Percentiles rank a stretch among this genome's conserved stretches.
Evolutionary conservation across 2,113 vertebrate species (phyloP).

Genomic region (Dissostichus mawsoni): DNA sequence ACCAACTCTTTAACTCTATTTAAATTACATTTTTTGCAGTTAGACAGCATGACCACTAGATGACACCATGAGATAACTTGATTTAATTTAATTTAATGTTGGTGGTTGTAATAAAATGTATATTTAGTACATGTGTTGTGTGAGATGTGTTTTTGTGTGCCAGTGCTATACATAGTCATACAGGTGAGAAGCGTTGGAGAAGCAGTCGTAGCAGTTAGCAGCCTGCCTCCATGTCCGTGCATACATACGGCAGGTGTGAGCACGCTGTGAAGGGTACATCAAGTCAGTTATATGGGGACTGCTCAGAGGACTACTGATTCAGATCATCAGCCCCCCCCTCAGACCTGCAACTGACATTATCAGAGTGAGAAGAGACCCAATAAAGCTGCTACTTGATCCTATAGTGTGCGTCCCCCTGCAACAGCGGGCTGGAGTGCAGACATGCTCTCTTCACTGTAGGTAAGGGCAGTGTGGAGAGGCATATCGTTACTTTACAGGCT

Average conservation of each 20-base stretch:
- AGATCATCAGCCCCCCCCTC: background rate
- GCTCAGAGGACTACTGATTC: background rate
- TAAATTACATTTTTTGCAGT: constrained; percentile 85
- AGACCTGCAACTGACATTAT: background rate
- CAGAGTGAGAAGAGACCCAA: background rate
- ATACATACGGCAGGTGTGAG: background rate
- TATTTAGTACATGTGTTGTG: background rate
- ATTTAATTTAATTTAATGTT: constrained; percentile 67
- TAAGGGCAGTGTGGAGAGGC: background rate
- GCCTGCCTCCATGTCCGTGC: background rate
- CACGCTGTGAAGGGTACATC: background rate
- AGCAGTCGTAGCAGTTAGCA: background rate
- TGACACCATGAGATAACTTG: constrained; percentile 95
- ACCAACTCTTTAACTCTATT: constrained; percentile 3
- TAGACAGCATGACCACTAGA: constrained; percentile 92
- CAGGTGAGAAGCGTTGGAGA: background rate
- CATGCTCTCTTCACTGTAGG: background rate
- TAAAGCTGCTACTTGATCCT: background rate
- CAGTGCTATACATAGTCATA: background rate
- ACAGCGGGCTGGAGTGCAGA: too few species aligned
- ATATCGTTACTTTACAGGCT: background rate
- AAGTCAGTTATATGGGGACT: background rate
- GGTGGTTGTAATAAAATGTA: constrained; percentile 14
- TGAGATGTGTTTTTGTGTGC: background rate
- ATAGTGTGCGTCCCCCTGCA: background rate